A percentile compares a stretch with the other conserved stretches of the same genome.
These are phyloP conservation scores for Xylota sylvarum DNA, from an alignment of 2,888 invertebrate species.

Conservation along the genomic window DNA sequence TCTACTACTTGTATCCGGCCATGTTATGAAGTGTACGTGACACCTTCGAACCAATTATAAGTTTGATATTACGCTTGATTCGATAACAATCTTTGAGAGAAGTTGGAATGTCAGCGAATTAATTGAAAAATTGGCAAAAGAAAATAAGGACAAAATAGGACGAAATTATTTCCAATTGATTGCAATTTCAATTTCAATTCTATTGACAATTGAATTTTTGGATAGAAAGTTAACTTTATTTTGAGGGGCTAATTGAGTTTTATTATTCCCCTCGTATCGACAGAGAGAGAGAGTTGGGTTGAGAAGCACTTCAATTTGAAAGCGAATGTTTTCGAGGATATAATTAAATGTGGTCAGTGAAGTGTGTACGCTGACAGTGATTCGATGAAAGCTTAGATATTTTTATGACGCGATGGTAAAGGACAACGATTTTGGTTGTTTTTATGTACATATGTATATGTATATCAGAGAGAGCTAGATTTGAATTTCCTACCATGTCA, in stretches of 20 bases:
- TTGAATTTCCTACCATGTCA: no score
- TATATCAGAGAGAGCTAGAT: no score
- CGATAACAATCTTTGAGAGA: slow-evolving; percentile 28
- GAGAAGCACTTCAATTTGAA: not conserved
- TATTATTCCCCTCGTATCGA: no score
- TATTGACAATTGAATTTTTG: slow-evolving; percentile 37
- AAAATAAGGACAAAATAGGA: slow-evolving; percentile 10
- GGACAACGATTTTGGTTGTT: not conserved
- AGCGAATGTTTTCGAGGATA: not conserved
- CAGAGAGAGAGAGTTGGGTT: no score
- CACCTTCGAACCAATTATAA: slow-evolving; percentile 49
- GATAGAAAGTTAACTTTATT: not conserved
- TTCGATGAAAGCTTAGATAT: not conserved
- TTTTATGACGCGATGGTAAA: not conserved
- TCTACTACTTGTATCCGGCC: slow-evolving; percentile 7
- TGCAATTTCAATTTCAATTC: slow-evolving; percentile 44
- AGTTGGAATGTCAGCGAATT: slow-evolving; percentile 25
- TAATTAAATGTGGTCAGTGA: slow-evolving; percentile 10
- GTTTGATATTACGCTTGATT: slow-evolving; percentile 32
- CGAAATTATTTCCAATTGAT: slow-evolving; percentile 42
- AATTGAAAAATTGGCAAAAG: slow-evolving; percentile 28
- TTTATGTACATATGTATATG: no score
- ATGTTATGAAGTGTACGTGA: slow-evolving; percentile 56
- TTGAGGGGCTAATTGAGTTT: slow-evolving; percentile 35
- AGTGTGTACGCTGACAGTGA: not conserved